A percentile compares a stretch with the other conserved stretches of the same genome.
These are phyloP conservation scores for Carduelis carduelis DNA, from an alignment of 2,797 vertebrate species.

Conservation along the genomic window DNA sequence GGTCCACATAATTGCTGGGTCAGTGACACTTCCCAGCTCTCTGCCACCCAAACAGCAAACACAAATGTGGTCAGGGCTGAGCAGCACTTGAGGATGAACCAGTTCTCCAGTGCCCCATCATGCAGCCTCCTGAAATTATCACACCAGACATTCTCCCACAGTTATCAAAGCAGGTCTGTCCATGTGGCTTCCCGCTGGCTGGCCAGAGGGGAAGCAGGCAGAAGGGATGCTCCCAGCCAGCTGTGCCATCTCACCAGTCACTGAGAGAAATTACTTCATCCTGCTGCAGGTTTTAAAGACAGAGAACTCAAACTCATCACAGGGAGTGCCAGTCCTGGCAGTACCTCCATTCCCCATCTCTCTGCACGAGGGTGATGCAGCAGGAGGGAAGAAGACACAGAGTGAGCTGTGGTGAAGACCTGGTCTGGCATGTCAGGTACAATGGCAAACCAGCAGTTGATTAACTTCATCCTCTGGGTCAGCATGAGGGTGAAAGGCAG, in stretches of 20 bases:
- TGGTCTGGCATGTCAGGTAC: not conserved
- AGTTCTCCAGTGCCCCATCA: not conserved
- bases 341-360: not conserved
- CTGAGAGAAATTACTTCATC: not conserved
- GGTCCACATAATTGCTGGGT: not conserved
- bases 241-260: not conserved
- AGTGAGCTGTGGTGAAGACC: not conserved
- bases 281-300: not conserved
- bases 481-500: not conserved
- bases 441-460: not conserved
- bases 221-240: not conserved
- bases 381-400: not conserved
- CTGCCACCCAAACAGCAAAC: not conserved
- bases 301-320: not conserved
- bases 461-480: not conserved
- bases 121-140: not conserved
- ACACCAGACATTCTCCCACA: not conserved
- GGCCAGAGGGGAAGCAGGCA: not conserved
- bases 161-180: not conserved
- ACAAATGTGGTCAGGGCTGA: accelerated
- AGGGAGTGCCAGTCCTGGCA: not conserved
- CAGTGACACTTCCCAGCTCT: not conserved
- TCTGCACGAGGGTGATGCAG: not conserved
- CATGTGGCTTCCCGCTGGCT: not conserved
- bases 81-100: not conserved